These are phyloP conservation scores for Dolichoris vasculosae DNA, from an alignment of 1,140 invertebrate genomes.

Conservation along the genomic window DNA sequence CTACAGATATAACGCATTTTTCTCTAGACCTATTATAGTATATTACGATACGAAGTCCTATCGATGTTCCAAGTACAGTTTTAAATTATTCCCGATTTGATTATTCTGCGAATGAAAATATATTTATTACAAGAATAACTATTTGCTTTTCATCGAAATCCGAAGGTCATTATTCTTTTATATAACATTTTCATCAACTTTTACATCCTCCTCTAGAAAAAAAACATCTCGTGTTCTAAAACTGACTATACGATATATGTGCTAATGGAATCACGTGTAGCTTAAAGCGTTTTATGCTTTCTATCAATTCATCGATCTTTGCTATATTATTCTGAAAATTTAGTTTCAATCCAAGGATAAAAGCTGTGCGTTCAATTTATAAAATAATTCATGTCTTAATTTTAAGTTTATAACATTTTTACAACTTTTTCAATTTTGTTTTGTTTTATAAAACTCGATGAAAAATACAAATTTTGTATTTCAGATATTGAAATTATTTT, in stretches of 20 bases:
- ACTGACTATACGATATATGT: not conserved
- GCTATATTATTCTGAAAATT: not conserved
- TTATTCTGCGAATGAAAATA: too few relatives aligned
- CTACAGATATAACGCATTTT: too few relatives aligned
- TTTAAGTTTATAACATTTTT: too few relatives aligned
- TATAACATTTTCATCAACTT: not conserved
- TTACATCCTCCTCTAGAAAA: not conserved
- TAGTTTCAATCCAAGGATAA: not conserved
- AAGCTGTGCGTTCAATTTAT: not conserved
- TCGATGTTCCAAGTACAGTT: too few relatives aligned
- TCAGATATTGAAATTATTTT: too few relatives aligned
- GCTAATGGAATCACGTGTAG: not conserved
- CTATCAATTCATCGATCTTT: not conserved
- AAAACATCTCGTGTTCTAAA: not conserved
- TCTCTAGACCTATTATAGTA: too few relatives aligned
- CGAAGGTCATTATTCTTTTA: not conserved
- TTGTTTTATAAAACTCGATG: too few relatives aligned
- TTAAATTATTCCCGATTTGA: too few relatives aligned
- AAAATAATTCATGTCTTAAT: not conserved
- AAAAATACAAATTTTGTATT: too few relatives aligned
- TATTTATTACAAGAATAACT: too few relatives aligned
- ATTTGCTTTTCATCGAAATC: not conserved
- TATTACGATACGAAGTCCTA: too few relatives aligned
- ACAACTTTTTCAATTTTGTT: too few relatives aligned
- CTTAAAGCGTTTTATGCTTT: not conserved